Evolutionary conservation across 2,113 vertebrate genomes (phyloP).

Genomic region (Cygnus buccinator): DNA sequence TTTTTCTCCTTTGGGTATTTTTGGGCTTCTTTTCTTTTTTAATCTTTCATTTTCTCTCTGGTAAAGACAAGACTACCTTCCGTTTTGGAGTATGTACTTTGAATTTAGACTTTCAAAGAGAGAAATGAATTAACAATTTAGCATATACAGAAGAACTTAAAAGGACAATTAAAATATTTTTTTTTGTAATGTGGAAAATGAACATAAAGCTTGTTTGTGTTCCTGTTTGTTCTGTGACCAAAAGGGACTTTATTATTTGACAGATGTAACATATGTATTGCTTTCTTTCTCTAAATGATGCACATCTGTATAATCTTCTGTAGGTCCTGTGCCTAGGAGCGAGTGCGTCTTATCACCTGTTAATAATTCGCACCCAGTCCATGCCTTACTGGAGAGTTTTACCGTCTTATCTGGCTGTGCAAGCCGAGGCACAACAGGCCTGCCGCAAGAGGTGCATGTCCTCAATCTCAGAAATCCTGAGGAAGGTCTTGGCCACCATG

Average conservation of each 20-base stretch:
- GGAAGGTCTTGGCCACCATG: constrained; percentile 69
- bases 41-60: background rate
- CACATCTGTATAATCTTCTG: constrained; percentile 14
- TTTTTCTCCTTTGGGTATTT: rapidly evolving
- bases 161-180: background rate
- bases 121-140: background rate
- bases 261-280: background rate
- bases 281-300: background rate
- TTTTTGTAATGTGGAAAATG: background rate
- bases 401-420: constrained; percentile 91
- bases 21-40: background rate
- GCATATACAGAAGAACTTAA: background rate
- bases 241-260: background rate
- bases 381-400: constrained; percentile 89
- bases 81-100: background rate
- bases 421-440: constrained; percentile 84
- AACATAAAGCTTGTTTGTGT: background rate
- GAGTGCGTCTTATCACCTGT: constrained; percentile 86
- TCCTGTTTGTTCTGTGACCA: background rate
- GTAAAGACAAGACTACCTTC: background rate
- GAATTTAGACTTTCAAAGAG: background rate
- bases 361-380: constrained; percentile 89
- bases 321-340: constrained; percentile 82
- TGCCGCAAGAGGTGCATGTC: constrained; percentile 91
- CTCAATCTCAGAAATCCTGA: constrained; percentile 86